Conservation (phyloP, 2,797 vertebrate genomes). For the Chelon labrosus region DNA sequence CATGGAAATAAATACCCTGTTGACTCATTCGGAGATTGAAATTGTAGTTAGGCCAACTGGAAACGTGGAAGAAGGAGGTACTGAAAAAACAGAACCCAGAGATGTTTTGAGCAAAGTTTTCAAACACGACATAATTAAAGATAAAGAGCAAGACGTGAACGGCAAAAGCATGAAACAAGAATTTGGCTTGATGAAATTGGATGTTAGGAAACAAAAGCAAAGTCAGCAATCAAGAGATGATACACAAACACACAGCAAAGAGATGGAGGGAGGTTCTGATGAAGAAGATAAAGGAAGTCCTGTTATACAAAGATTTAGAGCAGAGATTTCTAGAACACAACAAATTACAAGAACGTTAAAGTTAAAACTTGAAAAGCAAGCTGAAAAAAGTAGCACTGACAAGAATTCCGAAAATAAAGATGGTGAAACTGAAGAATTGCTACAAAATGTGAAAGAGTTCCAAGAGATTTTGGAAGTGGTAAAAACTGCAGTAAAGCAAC, state of each 20-base stretch:
- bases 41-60: constrained; percentile 15
- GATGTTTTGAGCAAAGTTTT: constrained; percentile 8
- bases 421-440: constrained; percentile 49
- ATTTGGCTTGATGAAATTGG: not conserved
- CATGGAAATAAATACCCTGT: constrained; percentile 56
- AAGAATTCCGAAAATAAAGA: constrained; percentile 25
- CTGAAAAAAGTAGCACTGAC: constrained; percentile 25
- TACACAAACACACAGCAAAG: not conserved
- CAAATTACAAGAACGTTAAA: constrained; percentile 57
- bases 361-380: constrained; percentile 47
- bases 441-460: constrained; percentile 61
- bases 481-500: constrained; percentile 41
- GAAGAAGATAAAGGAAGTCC: constrained; percentile 29
- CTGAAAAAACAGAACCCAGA: constrained; percentile 20
- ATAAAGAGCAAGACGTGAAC: constrained; percentile 10
- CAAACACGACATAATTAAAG: constrained; percentile 4
- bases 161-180: constrained; percentile 1
- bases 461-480: constrained; percentile 51
- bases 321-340: constrained; percentile 63
- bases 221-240: constrained; percentile 8
- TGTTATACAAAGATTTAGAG: constrained; percentile 49
- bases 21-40: constrained; percentile 34
- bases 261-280: constrained; percentile 28
- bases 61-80: constrained; percentile 12
- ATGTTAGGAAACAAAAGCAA: constrained; percentile 35